These are phyloP conservation scores for Drosophila pseudotakahashii DNA, from an alignment of 2,888 invertebrate species.

Conservation along the genomic window DNA sequence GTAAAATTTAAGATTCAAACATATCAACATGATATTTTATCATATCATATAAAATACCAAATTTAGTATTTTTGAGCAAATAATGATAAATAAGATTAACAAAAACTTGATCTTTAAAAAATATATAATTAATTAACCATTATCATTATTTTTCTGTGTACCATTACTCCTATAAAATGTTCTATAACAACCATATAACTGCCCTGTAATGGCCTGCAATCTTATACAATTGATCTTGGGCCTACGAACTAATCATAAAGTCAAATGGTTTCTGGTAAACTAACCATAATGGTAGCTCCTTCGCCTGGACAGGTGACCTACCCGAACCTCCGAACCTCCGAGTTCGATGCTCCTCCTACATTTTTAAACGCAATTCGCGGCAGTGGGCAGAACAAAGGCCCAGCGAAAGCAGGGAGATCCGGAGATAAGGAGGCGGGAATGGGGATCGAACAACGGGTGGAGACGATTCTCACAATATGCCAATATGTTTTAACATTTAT, in stretches of 20 bases:
- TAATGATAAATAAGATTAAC: too few relatives aligned
- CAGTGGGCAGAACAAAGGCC: slow-evolving; percentile 22
- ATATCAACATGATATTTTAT: too few relatives aligned
- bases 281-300: not conserved
- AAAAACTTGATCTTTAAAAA: too few relatives aligned
- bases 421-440: not conserved
- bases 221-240: not conserved
- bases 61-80: too few relatives aligned
- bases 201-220: not conserved
- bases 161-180: too few relatives aligned
- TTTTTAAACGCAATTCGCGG: slow-evolving; percentile 62
- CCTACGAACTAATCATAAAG: not conserved
- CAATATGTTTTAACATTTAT: slow-evolving; percentile 79
- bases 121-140: too few relatives aligned
- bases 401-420: not conserved
- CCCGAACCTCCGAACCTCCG: not conserved
- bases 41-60: too few relatives aligned
- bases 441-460: slow-evolving; percentile 1
- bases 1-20: too few relatives aligned
- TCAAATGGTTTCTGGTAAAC: not conserved
- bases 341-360: slow-evolving; percentile 46
- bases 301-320: not conserved
- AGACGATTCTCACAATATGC: slow-evolving; percentile 68
- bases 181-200: too few relatives aligned
- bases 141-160: too few relatives aligned